Conservation (phyloP, 2,888 invertebrate species). For the Operophtera brumata region DNA sequence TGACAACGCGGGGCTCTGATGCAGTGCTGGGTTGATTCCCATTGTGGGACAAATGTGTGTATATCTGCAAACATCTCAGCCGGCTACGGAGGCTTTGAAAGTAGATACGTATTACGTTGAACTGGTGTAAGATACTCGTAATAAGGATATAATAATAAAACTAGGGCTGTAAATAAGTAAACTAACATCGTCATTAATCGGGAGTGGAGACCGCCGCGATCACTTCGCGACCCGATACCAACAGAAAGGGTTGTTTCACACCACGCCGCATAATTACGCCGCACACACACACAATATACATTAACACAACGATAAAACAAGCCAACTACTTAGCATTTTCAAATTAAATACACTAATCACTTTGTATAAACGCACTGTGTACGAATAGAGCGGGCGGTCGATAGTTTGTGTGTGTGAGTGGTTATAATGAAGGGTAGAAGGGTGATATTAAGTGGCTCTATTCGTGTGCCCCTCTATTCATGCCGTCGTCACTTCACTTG, state of each 20-base stretch:
- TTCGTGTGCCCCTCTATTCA: conserved; percentile 71
- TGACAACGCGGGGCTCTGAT: no score
- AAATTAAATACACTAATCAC: conserved; percentile 81
- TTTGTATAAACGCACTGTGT: conserved; percentile 71
- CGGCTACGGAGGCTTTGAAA: no score
- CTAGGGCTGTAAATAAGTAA: conserved; percentile 27
- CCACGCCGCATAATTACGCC: conserved; percentile 65
- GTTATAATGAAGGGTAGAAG: conserved; percentile 79
- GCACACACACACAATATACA: conserved; percentile 49
- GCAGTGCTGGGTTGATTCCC: no score
- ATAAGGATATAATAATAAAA: neutral
- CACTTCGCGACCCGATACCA: conserved; percentile 62
- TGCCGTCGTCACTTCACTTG: conserved; percentile 72
- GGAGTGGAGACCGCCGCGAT: conserved; percentile 69
- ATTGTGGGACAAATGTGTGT: no score
- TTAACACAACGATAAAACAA: conserved; percentile 71
- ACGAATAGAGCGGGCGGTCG: conserved; percentile 64
- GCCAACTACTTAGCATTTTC: conserved; percentile 81
- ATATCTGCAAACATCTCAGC: no score
- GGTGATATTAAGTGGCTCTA: conserved; percentile 80
- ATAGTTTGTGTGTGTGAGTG: conserved; percentile 73
- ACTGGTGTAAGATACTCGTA: no score
- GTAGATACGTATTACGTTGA: no score
- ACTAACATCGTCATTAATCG: conserved; percentile 60
- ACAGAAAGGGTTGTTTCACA: conserved; percentile 70